A percentile compares a stretch with the other conserved stretches of the same genome.
Conservation (phyloP, 2,113 vertebrate genomes). For the Tragelaphus imberbis region DNA sequence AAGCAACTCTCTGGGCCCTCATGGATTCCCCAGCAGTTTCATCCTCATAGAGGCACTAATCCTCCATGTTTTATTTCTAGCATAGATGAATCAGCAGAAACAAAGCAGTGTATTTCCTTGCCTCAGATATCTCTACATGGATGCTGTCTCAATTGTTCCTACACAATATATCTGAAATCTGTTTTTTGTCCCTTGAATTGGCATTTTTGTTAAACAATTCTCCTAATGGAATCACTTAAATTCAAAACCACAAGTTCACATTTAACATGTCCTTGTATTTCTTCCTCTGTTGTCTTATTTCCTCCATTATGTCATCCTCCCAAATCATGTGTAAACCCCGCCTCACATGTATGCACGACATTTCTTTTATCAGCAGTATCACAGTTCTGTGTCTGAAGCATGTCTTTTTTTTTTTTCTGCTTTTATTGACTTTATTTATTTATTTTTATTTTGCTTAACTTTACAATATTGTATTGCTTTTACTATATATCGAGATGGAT, state of each 20-base stretch:
- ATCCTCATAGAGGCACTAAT: neutral
- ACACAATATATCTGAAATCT: neutral
- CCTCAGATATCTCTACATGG: neutral
- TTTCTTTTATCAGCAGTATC: neutral
- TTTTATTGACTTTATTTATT: no score
- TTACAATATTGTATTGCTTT: no score
- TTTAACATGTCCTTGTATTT: neutral
- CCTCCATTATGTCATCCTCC: neutral
- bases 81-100: neutral
- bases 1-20: fast-evolving
- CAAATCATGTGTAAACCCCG: neutral
- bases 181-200: neutral
- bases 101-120: neutral
- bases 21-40: neutral
- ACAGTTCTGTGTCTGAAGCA: neutral
- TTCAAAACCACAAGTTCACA: neutral
- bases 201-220: neutral
- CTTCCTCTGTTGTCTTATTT: neutral
- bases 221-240: neutral
- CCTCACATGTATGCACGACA: neutral
- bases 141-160: neutral
- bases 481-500: no score
- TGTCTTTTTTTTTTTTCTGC: neutral
- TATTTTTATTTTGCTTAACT: no score
- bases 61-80: neutral